Base-by-base conservation (phyloP, 1,140 invertebrate species). In the Samia ricini region DNA sequence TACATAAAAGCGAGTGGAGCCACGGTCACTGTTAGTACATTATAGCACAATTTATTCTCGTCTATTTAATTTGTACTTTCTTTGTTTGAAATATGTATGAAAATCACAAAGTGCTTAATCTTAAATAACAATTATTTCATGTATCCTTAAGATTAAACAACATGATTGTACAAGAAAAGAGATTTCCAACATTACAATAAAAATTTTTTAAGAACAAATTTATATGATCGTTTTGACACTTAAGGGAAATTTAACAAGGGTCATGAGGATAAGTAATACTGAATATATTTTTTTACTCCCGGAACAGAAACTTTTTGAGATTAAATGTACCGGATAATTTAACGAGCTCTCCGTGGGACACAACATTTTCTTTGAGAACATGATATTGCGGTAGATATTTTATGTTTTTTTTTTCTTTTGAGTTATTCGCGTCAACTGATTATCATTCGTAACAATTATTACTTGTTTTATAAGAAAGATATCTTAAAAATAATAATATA, bases 241-340 rank as follows among this genome's bases (percentile, higher is more conserved):
- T 42, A 42, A 42, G 33, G 33, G 19, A 57, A 2, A 5, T 20
- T n/a, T 7, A 71, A 71, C 58, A 61, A 63, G 62, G 62, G 58
- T 68, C 61, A n/a, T 19, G 21, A 48, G 57, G 22, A 52, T 61
- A 64, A 71, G 56, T 64, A n/a, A n/a, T n/a, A 42, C n/a, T 58
- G 64, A 69, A 63, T 74, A 69, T 68, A 64, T 71, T 67, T 71
- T 26, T 63, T 51, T 52, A 21, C 62, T 57, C n/a, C n/a, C 54
- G 24, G 50, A 68, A 59, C 22, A 24, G 33, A 42, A 42, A 42
- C 33, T 68, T 74, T 64, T 36, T 58, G 55, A 65, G 72, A 69
- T 74, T 74, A 72, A 74, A 74, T 74, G 69, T 74, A 61, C 64
- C 69, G 72, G 71, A 68, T 74, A 74, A 72, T 72, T 66, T 72